A percentile compares a stretch with the other conserved stretches of the same genome.
phyloP scores from a whole-genome alignment of 2,888 invertebrate genomes.

The Disparrhopalites patrizii region DNA sequence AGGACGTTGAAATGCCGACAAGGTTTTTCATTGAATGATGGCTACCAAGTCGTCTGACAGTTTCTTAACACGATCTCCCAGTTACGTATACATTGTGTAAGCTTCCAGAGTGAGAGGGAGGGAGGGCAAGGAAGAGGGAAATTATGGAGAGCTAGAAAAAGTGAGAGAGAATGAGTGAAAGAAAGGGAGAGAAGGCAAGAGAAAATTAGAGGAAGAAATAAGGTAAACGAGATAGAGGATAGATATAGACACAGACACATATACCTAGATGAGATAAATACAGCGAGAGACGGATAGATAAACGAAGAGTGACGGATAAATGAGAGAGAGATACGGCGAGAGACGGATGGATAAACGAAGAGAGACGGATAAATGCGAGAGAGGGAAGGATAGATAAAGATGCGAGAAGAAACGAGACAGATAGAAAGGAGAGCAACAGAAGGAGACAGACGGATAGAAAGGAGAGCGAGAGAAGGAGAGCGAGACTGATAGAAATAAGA shows the following conservation, averaged over 20 bases:
- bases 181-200: too few relatives aligned
- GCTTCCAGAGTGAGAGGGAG: too few relatives aligned
- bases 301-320: too few relatives aligned
- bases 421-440: background rate
- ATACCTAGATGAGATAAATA: background rate
- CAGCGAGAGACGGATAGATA: background rate
- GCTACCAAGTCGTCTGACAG: slow-evolving; percentile 20
- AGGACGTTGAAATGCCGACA: slow-evolving; percentile 16
- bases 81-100: background rate
- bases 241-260: background rate
- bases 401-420: background rate
- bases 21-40: slow-evolving; percentile 21
- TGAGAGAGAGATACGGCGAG: too few relatives aligned
- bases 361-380: background rate
- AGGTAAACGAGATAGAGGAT: too few relatives aligned
- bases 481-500: background rate
- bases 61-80: slow-evolving; percentile 5
- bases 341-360: too few relatives aligned
- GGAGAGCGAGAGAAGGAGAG: too few relatives aligned
- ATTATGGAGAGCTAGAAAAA: background rate
- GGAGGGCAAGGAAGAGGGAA: too few relatives aligned
- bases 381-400: background rate
- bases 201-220: too few relatives aligned
- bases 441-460: too few relatives aligned
- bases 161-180: background rate